These are phyloP conservation scores for Idaea straminata DNA, from an alignment of 2,888 invertebrate genomes.

Conservation along the genomic window DNA sequence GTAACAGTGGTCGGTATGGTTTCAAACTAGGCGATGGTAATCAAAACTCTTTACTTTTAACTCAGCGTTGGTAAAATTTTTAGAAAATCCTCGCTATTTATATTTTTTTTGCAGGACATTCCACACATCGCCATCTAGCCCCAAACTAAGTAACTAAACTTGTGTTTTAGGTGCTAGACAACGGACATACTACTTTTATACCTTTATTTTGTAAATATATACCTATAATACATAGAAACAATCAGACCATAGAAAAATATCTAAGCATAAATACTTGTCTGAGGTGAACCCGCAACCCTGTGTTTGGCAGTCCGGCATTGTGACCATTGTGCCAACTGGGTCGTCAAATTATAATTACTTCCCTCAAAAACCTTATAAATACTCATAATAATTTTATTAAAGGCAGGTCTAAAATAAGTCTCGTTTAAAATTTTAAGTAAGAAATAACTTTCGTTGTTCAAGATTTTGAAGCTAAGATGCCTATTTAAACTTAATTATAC, in stretches of 20 bases:
- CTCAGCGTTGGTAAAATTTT: neutral
- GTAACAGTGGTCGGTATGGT: slow-evolving; percentile 24
- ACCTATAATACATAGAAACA: no score
- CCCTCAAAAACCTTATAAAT: neutral
- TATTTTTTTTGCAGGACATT: no score
- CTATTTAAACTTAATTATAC: neutral
- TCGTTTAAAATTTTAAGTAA: neutral
- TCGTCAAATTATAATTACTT: neutral
- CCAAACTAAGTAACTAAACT: no score
- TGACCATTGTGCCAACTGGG: no score
- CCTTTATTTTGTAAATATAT: no score
- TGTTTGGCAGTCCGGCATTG: no score
- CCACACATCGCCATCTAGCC: no score
- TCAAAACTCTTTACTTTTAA: neutral
- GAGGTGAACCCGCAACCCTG: no score
- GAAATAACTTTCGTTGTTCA: neutral
- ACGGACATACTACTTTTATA: no score
- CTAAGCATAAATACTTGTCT: no score
- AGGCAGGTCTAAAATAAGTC: neutral
- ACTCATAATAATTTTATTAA: neutral
- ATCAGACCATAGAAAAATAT: no score
- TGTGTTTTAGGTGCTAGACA: no score
- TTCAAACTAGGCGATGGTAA: neutral
- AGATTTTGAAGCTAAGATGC: neutral
- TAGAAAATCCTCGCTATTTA: neutral